Evolutionary conservation across 1,140 invertebrate species (phyloP).

Genomic region (Mizuhopecten yessoensis): DNA sequence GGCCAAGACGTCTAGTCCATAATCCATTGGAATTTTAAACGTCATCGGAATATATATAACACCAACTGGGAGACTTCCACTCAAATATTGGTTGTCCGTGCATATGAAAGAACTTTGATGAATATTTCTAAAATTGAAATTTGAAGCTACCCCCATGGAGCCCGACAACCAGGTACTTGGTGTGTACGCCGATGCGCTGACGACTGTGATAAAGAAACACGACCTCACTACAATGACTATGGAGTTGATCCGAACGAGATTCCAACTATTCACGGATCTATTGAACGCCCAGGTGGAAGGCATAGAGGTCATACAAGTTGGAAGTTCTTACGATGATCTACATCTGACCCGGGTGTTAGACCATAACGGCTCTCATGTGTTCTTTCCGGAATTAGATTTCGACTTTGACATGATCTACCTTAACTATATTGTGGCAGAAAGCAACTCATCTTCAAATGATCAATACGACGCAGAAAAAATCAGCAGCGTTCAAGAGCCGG

Average conservation of each 20-base stretch:
- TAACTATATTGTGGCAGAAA: conserved; percentile 46
- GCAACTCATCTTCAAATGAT: background rate
- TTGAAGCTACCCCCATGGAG: no score
- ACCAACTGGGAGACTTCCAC: no score
- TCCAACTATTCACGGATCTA: background rate
- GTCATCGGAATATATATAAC: no score
- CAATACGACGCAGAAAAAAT: background rate
- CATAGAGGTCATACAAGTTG: conserved; percentile 51
- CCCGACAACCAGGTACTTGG: background rate
- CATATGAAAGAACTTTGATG: no score
- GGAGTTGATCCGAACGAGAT: background rate
- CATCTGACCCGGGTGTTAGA: conserved; percentile 48
- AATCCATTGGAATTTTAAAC: no score
- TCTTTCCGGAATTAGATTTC: conserved; percentile 57
- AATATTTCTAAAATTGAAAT: no score
- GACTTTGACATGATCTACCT: conserved; percentile 56
- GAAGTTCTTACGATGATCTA: conserved; percentile 61
- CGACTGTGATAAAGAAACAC: background rate
- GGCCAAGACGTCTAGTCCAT: no score
- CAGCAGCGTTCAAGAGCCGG: background rate
- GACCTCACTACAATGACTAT: background rate
- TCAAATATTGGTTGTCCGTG: no score
- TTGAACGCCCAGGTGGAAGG: background rate
- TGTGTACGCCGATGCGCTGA: background rate
- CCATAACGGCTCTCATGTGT: background rate